These are phyloP conservation scores for Puntigrus tetrazona DNA, from an alignment of 2,113 vertebrate species.

Conservation along the genomic window DNA sequence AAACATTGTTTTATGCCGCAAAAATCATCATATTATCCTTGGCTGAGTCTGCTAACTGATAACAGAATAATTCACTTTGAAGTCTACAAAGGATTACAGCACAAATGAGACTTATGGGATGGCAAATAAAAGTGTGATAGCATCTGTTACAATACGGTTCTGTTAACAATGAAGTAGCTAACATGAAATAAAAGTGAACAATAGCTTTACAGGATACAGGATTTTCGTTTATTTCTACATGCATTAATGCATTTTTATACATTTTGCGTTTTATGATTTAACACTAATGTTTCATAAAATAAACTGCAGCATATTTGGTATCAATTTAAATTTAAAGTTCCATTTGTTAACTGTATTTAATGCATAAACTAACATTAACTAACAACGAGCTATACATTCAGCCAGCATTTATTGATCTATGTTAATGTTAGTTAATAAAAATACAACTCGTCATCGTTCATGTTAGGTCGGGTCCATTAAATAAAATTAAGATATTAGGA, in stretches of 20 bases:
- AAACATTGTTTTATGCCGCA: conserved; percentile 25
- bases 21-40: conserved; percentile 36
- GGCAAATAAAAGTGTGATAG: background rate
- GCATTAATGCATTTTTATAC: background rate
- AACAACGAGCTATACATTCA: too few relatives aligned
- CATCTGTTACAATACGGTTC: background rate
- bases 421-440: too few relatives aligned
- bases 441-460: too few relatives aligned
- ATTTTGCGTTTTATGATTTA: too few relatives aligned
- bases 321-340: too few relatives aligned
- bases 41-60: conserved; percentile 32
- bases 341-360: too few relatives aligned
- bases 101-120: conserved; percentile 2
- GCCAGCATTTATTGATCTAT: too few relatives aligned
- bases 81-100: conserved; percentile 3
- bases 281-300: too few relatives aligned
- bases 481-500: too few relatives aligned
- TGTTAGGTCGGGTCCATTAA: too few relatives aligned
- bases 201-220: background rate
- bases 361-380: too few relatives aligned
- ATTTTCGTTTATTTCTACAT: background rate
- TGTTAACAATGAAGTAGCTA: background rate
- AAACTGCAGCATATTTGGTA: too few relatives aligned
- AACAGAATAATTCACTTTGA: conserved; percentile 31
- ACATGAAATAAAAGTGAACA: background rate